Conservation (phyloP, 2,888 invertebrate genomes). For the Drosophila ezoana region DNA sequence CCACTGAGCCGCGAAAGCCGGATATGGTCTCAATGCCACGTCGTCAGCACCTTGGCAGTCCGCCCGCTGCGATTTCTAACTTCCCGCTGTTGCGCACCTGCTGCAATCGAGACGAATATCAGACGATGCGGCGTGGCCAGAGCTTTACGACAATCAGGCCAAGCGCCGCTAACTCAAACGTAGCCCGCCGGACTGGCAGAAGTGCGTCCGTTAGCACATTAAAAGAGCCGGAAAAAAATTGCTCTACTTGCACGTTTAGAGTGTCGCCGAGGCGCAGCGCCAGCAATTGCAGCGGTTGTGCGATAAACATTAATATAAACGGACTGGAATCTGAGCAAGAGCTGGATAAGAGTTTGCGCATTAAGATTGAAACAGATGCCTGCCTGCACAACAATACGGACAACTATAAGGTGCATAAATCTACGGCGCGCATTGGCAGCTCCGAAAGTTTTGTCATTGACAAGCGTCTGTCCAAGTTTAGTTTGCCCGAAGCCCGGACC, state of each 20-base stretch:
- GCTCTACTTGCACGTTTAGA: conserved; percentile 21
- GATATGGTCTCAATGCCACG: conserved; percentile 7
- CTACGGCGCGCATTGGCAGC: conserved; percentile 1
- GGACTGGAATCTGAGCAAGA: conserved; percentile 33
- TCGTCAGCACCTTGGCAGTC: not conserved
- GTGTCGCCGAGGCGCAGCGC: conserved; percentile 29
- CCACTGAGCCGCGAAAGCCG: not conserved
- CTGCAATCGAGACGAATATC: conserved; percentile 43
- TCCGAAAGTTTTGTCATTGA: conserved; percentile 56
- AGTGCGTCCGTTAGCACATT: conserved; percentile 19
- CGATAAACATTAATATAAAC: conserved; percentile 76
- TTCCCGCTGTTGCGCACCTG: conserved; percentile 47
- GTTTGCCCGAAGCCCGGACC: conserved; percentile 10
- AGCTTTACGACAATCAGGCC: conserved; percentile 9
- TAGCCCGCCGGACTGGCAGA: not conserved
- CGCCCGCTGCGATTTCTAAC: conserved; percentile 7
- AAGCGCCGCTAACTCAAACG: not conserved
- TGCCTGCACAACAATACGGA: conserved; percentile 48
- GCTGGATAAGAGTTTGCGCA: conserved; percentile 60
- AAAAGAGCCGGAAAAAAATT: conserved; percentile 7
- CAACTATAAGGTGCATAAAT: not conserved
- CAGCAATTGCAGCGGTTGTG: conserved; percentile 65
- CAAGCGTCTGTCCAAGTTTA: conserved; percentile 71
- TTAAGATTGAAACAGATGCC: conserved; percentile 68
- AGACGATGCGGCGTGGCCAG: conserved; percentile 26